Evolutionary conservation across 2,888 invertebrate species (phyloP).

Genomic region (Pheosia tremula): DNA sequence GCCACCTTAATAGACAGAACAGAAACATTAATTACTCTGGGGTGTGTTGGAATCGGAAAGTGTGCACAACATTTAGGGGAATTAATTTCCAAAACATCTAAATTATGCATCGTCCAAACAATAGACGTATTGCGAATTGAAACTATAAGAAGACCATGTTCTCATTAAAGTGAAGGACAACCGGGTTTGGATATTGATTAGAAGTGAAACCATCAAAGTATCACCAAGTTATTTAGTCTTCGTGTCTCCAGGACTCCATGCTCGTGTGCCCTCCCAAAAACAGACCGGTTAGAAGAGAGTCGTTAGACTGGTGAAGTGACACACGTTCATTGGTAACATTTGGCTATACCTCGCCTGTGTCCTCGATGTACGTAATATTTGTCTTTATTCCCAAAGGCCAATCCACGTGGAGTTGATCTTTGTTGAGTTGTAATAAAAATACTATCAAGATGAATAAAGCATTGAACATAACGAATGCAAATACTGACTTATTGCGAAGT

Average conservation of each 20-base stretch:
- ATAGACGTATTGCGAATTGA: constrained; percentile 2
- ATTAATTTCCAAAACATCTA: constrained; percentile 35
- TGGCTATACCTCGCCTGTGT: constrained; percentile 94
- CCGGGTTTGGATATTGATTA: constrained; percentile 61
- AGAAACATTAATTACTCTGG: constrained; percentile 55
- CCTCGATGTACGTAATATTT: constrained; percentile 97
- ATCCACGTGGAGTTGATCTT: constrained; percentile 98
- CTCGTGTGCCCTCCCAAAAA: constrained; percentile 81
- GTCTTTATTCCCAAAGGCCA: constrained; percentile 98
- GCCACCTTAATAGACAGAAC: constrained; percentile 78
- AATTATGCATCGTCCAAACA: constrained; percentile 18
- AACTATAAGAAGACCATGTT: constrained; percentile 8
- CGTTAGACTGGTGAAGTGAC: constrained; percentile 82
- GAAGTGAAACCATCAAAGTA: constrained; percentile 66
- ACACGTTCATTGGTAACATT: constrained; percentile 74
- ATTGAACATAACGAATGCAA: constrained; percentile 99
- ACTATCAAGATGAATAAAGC: constrained; percentile 99
- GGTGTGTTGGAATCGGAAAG: constrained; percentile 58
- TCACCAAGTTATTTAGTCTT: constrained; percentile 68
- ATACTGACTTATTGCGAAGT: constrained; percentile 98
- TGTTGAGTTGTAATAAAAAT: constrained; percentile 99
- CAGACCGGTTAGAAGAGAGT: constrained; percentile 82
- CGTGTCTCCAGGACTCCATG: constrained; percentile 76
- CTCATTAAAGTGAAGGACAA: constrained; percentile 48
- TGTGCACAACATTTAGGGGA: constrained; percentile 47